Conservation (phyloP, 2,113 vertebrate species). For the Salvelinus namaycush region DNA sequence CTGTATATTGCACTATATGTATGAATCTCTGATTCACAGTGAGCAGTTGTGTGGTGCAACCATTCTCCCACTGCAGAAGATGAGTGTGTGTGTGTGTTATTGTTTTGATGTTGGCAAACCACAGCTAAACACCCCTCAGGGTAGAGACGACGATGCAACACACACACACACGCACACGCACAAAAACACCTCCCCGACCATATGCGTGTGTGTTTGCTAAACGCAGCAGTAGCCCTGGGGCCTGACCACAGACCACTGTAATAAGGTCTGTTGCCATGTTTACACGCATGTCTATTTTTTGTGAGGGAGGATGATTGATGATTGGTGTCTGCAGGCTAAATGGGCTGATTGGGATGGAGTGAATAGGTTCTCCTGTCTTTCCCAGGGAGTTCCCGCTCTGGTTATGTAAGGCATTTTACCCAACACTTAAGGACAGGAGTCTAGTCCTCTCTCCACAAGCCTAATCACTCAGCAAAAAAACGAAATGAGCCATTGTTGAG, state of each 20-base stretch:
- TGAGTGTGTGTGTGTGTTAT: no score
- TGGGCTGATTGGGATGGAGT: slow-evolving; percentile 19
- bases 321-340: slow-evolving; percentile 50
- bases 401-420: not conserved
- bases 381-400: no score
- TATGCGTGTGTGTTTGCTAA: slow-evolving; percentile 19
- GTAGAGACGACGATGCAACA: not conserved
- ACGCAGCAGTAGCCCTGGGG: slow-evolving; percentile 7
- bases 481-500: no score
- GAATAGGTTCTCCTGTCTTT: not conserved
- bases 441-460: no score
- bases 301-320: slow-evolving; percentile 48
- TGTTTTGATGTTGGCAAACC: not conserved
- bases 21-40: no score
- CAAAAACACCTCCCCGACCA: no score
- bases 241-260: slow-evolving; percentile 40
- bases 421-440: no score
- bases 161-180: no score
- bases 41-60: slow-evolving; percentile 3
- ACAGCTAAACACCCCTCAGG: not conserved
- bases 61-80: not conserved
- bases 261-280: slow-evolving; percentile 59
- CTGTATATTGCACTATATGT: not conserved
- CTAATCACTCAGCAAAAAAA: no score
- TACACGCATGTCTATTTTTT: slow-evolving; percentile 55